These are phyloP conservation scores for Pherbina coryleti DNA, from an alignment of 2,888 invertebrate species.

Conservation along the genomic window DNA sequence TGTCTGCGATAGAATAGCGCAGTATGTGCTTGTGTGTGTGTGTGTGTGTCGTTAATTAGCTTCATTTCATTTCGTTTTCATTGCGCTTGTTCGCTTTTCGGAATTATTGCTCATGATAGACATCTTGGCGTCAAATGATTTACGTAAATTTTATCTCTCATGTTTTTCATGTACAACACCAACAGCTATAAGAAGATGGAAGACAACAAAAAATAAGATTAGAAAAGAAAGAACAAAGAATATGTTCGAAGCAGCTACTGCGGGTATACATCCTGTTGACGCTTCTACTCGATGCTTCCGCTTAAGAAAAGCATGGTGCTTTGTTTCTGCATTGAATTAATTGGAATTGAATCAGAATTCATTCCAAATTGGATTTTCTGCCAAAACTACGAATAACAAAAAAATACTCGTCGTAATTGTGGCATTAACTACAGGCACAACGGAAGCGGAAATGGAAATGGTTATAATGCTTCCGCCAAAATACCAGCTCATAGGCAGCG, in stretches of 20 bases:
- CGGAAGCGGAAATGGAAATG: constrained; percentile 14
- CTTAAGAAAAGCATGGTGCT: neutral
- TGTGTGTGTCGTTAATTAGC: constrained; percentile 40
- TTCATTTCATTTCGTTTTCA: constrained; percentile 31
- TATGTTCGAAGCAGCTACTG: constrained; percentile 9
- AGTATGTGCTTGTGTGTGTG: constrained; percentile 1
- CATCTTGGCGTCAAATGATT: constrained; percentile 46
- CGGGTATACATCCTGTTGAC: constrained; percentile 24
- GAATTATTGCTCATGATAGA: constrained; percentile 42
- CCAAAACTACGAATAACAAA: neutral
- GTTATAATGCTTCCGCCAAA: constrained; percentile 7
- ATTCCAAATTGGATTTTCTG: constrained; percentile 38
- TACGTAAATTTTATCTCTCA: constrained; percentile 23
- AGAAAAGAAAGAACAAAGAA: neutral
- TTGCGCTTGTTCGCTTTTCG: neutral
- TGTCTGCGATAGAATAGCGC: neutral
- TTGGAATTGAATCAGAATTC: constrained; percentile 45
- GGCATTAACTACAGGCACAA: neutral
- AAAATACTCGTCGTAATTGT: neutral
- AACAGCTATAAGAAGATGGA: neutral
- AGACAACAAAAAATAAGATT: neutral
- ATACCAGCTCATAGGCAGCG: neutral
- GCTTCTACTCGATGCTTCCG: constrained; percentile 3
- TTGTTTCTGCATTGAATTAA: constrained; percentile 35
- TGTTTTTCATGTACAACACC: constrained; percentile 1